phyloP scores from a whole-genome alignment of 2,113 vertebrate genomes.

The Hystrix cristata region DNA sequence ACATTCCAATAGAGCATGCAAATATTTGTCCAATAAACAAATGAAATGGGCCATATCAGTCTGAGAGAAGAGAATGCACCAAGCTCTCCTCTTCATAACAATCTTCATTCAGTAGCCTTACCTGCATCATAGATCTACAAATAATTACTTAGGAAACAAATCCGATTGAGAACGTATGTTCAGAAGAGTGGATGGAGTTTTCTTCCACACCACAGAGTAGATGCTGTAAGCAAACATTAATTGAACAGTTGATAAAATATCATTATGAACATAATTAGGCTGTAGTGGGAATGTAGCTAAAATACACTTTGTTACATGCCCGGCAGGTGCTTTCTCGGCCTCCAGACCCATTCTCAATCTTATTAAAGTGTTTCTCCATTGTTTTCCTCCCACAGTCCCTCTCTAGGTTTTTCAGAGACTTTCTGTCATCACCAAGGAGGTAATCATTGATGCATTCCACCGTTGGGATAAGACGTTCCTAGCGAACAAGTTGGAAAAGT shows the following conservation, averaged over 20 bases:
- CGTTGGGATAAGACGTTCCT: not conserved
- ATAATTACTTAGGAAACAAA: constrained; percentile 33
- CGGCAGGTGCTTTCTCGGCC: not conserved
- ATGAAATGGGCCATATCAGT: not conserved
- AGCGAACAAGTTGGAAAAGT: not conserved
- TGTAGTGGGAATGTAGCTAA: not conserved
- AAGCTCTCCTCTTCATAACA: constrained; percentile 32
- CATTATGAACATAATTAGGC: not conserved
- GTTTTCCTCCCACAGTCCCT: not conserved
- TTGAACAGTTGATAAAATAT: not conserved
- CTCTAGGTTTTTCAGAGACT: not conserved
- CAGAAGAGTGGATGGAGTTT: not conserved
- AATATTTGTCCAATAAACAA: constrained; percentile 52
- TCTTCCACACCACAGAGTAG: not conserved
- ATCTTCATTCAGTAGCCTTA: not conserved
- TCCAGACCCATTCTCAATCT: not conserved
- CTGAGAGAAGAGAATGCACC: not conserved
- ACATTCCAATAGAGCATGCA: not conserved
- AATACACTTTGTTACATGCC: not conserved
- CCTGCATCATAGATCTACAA: not conserved
- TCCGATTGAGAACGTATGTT: constrained; percentile 55
- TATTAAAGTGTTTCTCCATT: not conserved
- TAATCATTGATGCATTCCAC: not conserved
- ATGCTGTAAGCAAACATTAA: not conserved
- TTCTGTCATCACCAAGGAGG: not conserved